Base-by-base conservation (phyloP, 2,888 invertebrate species). In the Pocota personata region DNA sequence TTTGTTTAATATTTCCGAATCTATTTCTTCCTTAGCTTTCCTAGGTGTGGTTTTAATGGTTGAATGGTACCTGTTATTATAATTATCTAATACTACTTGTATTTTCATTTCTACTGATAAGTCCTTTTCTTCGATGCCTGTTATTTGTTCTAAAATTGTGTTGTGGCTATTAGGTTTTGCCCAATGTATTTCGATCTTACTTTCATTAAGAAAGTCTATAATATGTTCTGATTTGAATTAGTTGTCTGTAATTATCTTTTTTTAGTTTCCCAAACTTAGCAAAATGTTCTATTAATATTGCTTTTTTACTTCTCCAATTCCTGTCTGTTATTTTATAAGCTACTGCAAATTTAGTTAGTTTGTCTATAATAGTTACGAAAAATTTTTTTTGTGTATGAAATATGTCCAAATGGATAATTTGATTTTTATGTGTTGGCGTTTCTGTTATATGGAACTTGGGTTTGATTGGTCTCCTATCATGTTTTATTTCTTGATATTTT, bases 281-380 rank as follows among this genome's bases (percentile, higher is more conserved):
- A 32, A 87, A 84, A 27, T 78, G 67, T 32, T 67, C 67, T 35
- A 67, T 71, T 58, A 82, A 4, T 14, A 75, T 71, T 46, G 50
- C 24, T 43, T 55, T 75, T 16, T 83, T 79, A 12, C 30, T 64
- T 46, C 55, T 80, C 87, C 84, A 87, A 62, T 84, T 82, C 35
- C 73, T 82, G 19, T 78, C 86, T 1, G 37, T 82, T 16, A 87
- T 83, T 30, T 10, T 5, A 43, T 86, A 87, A 8, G 57, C 79
- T 64, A 52, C 82, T 50, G 78, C 86, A 52, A 86, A 87, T 64
- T 86, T 83, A 10, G 77, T 77, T 35, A 80, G 27, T 73, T 86
- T 80, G 55, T 83, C 80, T 1, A 83, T 79, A 35, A 72, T 80
- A 1, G 80, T 83, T 43, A 87, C 67, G 46, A 79, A 87, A 16